These are phyloP conservation scores for Chymomyza costata DNA, from an alignment of 1,140 invertebrate species.

Conservation along the genomic window DNA sequence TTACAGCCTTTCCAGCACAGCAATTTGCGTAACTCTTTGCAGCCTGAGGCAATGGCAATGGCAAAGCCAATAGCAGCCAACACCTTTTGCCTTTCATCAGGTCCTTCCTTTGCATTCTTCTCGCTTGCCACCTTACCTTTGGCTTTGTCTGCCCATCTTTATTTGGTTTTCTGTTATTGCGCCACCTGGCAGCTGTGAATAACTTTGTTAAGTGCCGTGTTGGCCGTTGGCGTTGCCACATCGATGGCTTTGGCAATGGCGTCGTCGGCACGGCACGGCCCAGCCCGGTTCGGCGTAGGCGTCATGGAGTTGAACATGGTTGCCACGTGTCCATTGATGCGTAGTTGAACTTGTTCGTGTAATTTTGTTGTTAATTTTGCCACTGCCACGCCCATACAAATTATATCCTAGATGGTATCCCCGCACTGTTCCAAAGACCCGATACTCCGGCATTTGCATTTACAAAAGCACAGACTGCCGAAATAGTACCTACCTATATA, in stretches of 20 bases:
- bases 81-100: constrained; percentile 57
- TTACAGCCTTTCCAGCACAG: constrained; percentile 68
- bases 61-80: constrained; percentile 30
- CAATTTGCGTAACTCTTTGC: constrained; percentile 64
- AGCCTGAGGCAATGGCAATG: constrained; percentile 21
- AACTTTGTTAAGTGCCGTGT: constrained; percentile 44
- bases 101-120: constrained; percentile 16
- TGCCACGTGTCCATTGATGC: constrained; percentile 20
- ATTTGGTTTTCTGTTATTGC: constrained; percentile 20
- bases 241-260: constrained; percentile 28
- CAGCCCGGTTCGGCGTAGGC: too few species aligned
- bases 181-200: constrained; percentile 46
- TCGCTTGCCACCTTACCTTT: constrained; percentile 14
- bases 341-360: not conserved
- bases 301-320: too few species aligned
- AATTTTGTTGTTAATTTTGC: not conserved
- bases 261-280: constrained; percentile 23
- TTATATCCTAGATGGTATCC: too few species aligned
- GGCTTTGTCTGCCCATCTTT: not conserved
- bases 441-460: too few species aligned
- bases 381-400: not conserved
- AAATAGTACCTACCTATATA: too few species aligned
- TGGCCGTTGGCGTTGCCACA: constrained; percentile 5
- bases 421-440: too few species aligned
- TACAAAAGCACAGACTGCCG: too few species aligned